Base-by-base conservation (phyloP, 1,140 invertebrate genomes). In the Saccostrea cuccullata region DNA sequence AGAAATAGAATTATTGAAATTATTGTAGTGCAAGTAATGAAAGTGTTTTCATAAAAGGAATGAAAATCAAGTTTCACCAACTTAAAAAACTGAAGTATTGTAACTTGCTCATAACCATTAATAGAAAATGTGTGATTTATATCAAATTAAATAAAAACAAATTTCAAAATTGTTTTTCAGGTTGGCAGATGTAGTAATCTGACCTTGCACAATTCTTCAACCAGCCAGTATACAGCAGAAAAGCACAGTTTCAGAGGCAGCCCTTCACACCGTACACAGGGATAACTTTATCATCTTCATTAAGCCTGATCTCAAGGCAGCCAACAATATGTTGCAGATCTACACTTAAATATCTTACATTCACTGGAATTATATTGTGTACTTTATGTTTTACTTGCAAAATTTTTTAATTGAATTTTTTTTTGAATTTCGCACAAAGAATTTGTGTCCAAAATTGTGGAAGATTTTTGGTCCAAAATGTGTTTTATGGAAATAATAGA, bases 241-340 rank as follows among this genome's bases (percentile, higher is more conserved):
- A 13, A 77, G 26, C 70, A 77, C 23, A 77, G 26, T 30, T 77
- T 30, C 11, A 77, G 26, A 77, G 70, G 70, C 70, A 77, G 70
- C 70, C 70, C 26, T 3, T 13, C 26, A 30, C 13, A 36, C 23
- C 11, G 26, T 12, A 26, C 70, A 77, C 26, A 36, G 58, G 70
- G 30, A 77, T 15, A 77, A 26, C 13, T 4, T 15, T 15, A 77
- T 36, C 70, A 77, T 36, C 26, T 30, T 77, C 70, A 77, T 77
- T 9, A 77, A 77, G 70, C 12, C 15, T 77, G 70, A 77, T 77
- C 70, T 77, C 70, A 36, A 40, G 70, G 70, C 70, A 77, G 70
- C 70, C 70, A 36, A 30, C 70, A 36, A 13, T 15, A 77, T 77
- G 15, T 30, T 77, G 70, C 70, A 26, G 23, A 30, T 77, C 8